These are phyloP conservation scores for Sycophila texana DNA, from an alignment of 2,888 invertebrate species.

Conservation along the genomic window DNA sequence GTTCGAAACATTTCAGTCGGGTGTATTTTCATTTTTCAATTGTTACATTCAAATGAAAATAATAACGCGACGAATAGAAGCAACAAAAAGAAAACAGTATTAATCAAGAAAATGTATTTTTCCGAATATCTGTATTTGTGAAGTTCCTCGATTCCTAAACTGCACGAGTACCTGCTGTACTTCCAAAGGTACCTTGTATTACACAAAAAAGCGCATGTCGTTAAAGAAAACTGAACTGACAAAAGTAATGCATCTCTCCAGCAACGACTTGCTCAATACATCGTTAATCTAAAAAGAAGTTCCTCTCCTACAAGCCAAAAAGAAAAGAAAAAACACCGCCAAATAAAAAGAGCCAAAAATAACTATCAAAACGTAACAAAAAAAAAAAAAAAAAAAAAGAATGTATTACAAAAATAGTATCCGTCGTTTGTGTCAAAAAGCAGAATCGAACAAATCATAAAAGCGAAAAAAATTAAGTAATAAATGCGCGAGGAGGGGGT, in stretches of 20 bases:
- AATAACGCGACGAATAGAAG: conserved; percentile 21
- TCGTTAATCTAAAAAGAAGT: no score
- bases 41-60: not conserved
- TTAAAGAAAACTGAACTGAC: conserved; percentile 1
- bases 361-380: no score
- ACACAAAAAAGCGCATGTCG: conserved; percentile 33
- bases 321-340: no score
- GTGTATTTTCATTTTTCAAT: not conserved
- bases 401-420: no score
- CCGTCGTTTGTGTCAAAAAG: no score
- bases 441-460: no score
- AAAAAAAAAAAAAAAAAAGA: no score
- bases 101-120: not conserved
- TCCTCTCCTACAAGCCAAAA: no score
- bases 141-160: not conserved
- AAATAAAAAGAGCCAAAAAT: no score
- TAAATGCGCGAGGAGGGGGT: no score
- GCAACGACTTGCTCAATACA: no score
- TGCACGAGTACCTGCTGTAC: conserved; percentile 8
- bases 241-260: not conserved
- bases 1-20: not conserved
- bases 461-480: no score
- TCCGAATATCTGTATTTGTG: not conserved
- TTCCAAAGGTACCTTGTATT: not conserved
- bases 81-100: conserved; percentile 17